phyloP scores from a whole-genome alignment of 2,113 vertebrate species.

The Elachura formosa region DNA sequence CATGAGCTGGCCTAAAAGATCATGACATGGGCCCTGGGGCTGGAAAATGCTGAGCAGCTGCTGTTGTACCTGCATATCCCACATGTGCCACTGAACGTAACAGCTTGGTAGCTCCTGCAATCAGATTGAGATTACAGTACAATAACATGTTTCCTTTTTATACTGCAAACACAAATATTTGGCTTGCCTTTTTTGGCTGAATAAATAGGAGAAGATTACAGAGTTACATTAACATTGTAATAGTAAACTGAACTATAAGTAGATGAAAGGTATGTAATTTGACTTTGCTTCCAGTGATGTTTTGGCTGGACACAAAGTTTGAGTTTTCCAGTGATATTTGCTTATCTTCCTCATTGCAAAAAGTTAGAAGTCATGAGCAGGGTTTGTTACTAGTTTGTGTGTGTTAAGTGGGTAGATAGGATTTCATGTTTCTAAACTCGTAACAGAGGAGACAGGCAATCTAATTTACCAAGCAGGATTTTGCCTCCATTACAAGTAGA shows the following conservation, averaged over 20 bases:
- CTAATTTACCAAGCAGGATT: conserved; percentile 11
- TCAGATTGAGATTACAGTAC: background rate
- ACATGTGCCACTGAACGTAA: background rate
- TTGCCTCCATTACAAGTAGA: conserved; percentile 3
- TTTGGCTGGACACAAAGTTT: background rate
- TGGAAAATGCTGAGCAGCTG: background rate
- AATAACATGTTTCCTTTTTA: background rate
- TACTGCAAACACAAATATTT: background rate
- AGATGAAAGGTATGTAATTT: background rate
- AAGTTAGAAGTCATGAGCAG: background rate
- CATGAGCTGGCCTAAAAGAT: background rate
- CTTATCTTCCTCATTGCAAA: background rate
- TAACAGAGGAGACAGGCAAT: background rate
- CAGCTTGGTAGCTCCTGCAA: background rate
- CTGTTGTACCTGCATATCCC: background rate
- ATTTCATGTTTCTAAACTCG: conserved; percentile 51
- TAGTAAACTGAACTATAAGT: background rate
- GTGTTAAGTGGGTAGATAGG: conserved; percentile 3
- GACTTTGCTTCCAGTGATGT: background rate
- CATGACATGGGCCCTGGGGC: background rate
- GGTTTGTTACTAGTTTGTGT: background rate
- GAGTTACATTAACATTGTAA: background rate
- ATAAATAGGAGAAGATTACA: background rate
- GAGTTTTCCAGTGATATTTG: background rate
- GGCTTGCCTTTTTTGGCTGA: background rate